A percentile compares a stretch with the other conserved stretches of the same genome.
phyloP scores from a whole-genome alignment of 2,888 invertebrate species.

The Pemphredon lugubris region DNA sequence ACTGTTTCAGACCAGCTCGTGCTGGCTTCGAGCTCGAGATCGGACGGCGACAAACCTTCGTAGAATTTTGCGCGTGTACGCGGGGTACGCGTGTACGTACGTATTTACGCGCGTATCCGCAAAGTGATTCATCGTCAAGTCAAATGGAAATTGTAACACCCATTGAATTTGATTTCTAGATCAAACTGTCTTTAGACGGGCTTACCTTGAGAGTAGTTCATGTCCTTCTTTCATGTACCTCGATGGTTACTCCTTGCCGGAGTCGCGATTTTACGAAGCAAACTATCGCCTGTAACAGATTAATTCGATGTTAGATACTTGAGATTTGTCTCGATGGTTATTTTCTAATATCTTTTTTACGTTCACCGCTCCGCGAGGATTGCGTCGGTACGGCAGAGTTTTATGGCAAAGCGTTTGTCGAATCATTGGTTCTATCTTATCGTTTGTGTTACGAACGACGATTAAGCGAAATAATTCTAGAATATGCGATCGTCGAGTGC shows the following conservation, averaged over 20 bases:
- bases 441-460: no score
- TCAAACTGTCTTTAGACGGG: not conserved
- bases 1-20: conserved; percentile 71
- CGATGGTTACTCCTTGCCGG: conserved; percentile 77
- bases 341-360: no score
- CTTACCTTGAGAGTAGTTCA: conserved; percentile 80
- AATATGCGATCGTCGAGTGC: no score
- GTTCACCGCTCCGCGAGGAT: no score
- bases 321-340: no score
- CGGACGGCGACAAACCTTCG: conserved; percentile 61
- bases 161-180: not conserved
- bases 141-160: conserved; percentile 14
- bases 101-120: no score
- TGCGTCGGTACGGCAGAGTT: no score
- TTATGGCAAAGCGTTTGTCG: no score
- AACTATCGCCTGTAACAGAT: conserved; percentile 68
- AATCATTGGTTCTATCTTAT: no score
- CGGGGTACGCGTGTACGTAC: not conserved
- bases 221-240: conserved; percentile 80
- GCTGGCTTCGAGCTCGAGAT: conserved; percentile 51
- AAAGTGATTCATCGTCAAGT: no score
- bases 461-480: no score
- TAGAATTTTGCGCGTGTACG: conserved; percentile 43
- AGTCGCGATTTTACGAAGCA: conserved; percentile 66
- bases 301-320: conserved; percentile 10